Evolutionary conservation across 2,888 invertebrate genomes (phyloP).

Genomic region (Chalcis sispes): DNA sequence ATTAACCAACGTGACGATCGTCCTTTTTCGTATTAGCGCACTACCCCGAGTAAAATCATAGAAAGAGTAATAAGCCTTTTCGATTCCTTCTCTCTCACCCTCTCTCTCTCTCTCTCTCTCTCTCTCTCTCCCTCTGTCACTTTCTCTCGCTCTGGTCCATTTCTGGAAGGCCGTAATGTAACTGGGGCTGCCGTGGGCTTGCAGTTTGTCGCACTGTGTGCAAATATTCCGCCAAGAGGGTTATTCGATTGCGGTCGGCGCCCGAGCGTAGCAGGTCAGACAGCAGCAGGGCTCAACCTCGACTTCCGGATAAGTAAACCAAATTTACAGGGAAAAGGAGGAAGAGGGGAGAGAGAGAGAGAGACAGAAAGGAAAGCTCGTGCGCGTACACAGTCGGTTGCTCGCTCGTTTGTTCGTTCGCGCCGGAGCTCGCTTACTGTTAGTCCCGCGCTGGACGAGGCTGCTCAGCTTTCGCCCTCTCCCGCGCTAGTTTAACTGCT

Average conservation of each 20-base stretch:
- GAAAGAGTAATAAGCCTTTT: slow-evolving; percentile 12
- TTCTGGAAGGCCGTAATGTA: slow-evolving; percentile 35
- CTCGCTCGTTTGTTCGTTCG: slow-evolving; percentile 50
- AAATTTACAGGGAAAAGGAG: slow-evolving; percentile 63
- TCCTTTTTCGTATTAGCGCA: slow-evolving; percentile 40
- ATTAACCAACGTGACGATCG: slow-evolving; percentile 1
- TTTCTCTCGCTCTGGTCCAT: slow-evolving; percentile 17
- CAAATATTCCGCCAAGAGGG: slow-evolving; percentile 68
- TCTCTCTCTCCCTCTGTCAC: too few relatives aligned
- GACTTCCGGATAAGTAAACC: slow-evolving; percentile 71
- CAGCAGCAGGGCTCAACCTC: slow-evolving; percentile 54
- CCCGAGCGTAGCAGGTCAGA: slow-evolving; percentile 58
- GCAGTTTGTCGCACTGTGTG: slow-evolving; percentile 65
- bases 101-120: too few relatives aligned
- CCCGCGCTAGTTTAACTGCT: slow-evolving; percentile 28
- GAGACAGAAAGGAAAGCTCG: neutral
- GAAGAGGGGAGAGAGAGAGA: slow-evolving; percentile 26
- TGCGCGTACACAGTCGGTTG: slow-evolving; percentile 26
- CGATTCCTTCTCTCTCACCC: neutral
- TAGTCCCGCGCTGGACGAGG: neutral
- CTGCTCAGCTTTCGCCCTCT: slow-evolving; percentile 12
- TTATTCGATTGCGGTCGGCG: slow-evolving; percentile 71
- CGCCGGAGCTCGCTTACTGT: slow-evolving; percentile 32
- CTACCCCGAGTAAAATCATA: slow-evolving; percentile 11
- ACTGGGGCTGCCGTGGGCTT: slow-evolving; percentile 37